phyloP scores from a whole-genome alignment of 2,888 invertebrate species.

The Embidobia sp. region DNA sequence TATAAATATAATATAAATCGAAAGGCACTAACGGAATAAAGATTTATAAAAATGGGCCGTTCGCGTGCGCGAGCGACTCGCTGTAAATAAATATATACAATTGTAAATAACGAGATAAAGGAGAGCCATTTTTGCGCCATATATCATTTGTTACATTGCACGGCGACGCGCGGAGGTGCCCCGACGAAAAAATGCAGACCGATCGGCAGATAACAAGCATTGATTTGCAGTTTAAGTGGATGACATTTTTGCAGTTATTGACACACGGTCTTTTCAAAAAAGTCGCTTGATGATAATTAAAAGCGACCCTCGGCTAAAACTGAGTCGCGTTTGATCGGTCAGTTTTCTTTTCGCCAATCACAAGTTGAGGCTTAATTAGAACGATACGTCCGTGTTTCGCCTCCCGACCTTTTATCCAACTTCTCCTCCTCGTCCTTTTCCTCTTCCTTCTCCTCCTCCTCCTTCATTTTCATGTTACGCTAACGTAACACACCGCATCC shows the following conservation, averaged over 20 bases:
- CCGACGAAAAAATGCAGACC: neutral
- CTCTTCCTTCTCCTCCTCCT: no score
- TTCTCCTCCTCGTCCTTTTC: no score
- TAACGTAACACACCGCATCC: no score
- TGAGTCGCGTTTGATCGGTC: neutral
- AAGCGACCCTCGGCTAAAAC: no score
- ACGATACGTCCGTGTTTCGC: no score
- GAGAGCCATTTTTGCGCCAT: constrained; percentile 42
- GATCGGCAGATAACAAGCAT: no score
- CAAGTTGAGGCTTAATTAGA: constrained; percentile 3
- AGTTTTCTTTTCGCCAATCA: neutral
- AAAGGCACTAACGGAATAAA: constrained; percentile 71
- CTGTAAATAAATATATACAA: constrained; percentile 72
- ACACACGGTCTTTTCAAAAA: no score
- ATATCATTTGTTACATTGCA: constrained; percentile 25
- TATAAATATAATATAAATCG: constrained; percentile 12
- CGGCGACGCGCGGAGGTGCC: constrained; percentile 8
- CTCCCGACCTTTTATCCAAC: no score
- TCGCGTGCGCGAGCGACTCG: constrained; percentile 68
- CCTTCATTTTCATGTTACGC: no score
- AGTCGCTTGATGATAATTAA: no score
- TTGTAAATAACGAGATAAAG: constrained; percentile 53
- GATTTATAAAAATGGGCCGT: constrained; percentile 74
- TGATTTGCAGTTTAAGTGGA: no score
- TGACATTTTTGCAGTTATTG: no score